These are phyloP conservation scores for Lithobates sylvaticus DNA, from an alignment of 2,797 vertebrate species.

Conservation along the genomic window DNA sequence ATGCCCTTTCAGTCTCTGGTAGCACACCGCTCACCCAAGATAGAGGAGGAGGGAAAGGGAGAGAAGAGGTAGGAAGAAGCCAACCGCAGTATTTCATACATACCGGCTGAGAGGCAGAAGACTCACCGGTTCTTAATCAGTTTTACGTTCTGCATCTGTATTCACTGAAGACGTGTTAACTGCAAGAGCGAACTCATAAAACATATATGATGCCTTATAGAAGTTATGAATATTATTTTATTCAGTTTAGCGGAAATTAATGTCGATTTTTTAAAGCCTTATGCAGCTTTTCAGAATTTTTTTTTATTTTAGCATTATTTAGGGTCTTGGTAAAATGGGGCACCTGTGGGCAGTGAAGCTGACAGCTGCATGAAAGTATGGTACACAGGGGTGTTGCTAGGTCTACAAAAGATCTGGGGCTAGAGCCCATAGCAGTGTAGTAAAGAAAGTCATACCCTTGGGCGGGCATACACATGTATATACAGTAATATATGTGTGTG, in stretches of 20 bases:
- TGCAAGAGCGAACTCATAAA: conserved; percentile 15
- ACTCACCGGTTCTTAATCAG: conserved; percentile 11
- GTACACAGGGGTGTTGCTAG: too few species aligned
- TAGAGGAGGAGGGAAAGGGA: neutral
- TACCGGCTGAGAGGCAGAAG: conserved; percentile 20
- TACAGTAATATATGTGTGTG: too few species aligned
- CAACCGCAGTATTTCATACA: conserved; percentile 11
- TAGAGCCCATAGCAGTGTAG: too few species aligned
- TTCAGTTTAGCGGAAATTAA: conserved; percentile 1
- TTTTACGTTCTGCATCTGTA: conserved; percentile 36
- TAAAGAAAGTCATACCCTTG: too few species aligned
- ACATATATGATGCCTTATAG: conserved; percentile 20
- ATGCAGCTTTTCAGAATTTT: too few species aligned
- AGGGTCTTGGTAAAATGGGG: too few species aligned
- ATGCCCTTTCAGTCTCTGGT: neutral
- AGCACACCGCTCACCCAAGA: neutral
- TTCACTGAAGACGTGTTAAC: conserved; percentile 20
- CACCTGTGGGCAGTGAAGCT: too few species aligned
- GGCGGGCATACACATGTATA: too few species aligned
- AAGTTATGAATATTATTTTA: neutral
- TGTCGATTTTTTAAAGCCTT: neutral
- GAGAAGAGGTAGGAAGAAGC: neutral
- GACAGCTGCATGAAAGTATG: too few species aligned
- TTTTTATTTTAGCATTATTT: too few species aligned
- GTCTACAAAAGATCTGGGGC: too few species aligned